A percentile compares a stretch with the other conserved stretches of the same genome.
These are phyloP conservation scores for Pentalonia nigronervosa DNA, from an alignment of 1,140 invertebrate species.

Conservation along the genomic window DNA sequence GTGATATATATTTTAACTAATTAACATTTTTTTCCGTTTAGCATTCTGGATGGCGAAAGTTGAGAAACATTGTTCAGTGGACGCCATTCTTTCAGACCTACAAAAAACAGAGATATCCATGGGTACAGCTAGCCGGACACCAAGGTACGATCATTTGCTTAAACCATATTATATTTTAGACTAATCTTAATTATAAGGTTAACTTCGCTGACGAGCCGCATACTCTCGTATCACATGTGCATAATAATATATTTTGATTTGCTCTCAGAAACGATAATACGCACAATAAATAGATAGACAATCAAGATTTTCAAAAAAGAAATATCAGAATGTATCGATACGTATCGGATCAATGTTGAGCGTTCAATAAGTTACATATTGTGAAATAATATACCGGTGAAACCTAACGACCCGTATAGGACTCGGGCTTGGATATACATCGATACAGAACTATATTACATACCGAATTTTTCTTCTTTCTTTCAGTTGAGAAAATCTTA, in stretches of 20 bases:
- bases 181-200: not conserved
- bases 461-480: not conserved
- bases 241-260: not conserved
- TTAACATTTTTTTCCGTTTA: slow-evolving; percentile 68
- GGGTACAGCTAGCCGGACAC: slow-evolving; percentile 93
- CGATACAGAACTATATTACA: no score
- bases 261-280: not conserved
- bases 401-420: not conserved
- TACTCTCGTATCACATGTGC: not conserved
- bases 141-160: slow-evolving; percentile 70
- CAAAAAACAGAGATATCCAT: slow-evolving; percentile 93
- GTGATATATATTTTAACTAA: not conserved
- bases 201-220: not conserved
- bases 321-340: not conserved
- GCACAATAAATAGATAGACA: no score
- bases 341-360: not conserved
- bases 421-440: no score
- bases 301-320: no score
- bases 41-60: slow-evolving; percentile 91
- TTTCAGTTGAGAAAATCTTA: no score
- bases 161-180: not conserved
- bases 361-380: not conserved
- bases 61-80: slow-evolving; percentile 92
- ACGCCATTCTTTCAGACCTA: slow-evolving; percentile 96
- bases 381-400: not conserved